Evolutionary conservation across 1,140 invertebrate genomes (phyloP).

Genomic region (Eueides isabella): DNA sequence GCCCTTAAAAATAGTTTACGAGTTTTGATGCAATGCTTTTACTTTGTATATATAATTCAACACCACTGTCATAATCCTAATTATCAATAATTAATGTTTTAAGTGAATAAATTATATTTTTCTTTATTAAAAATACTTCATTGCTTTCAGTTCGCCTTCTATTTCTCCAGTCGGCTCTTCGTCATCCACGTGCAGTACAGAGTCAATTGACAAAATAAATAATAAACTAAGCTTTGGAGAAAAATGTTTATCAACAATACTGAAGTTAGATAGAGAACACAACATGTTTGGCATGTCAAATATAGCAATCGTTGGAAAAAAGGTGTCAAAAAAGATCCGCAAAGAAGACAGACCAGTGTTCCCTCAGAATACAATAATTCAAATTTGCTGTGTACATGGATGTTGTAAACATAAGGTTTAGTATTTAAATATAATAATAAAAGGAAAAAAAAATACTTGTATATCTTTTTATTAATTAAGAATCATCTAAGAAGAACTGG

Average conservation of each 20-base stretch:
- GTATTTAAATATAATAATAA: neutral
- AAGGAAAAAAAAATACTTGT: too few relatives aligned
- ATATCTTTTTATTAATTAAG: too few relatives aligned
- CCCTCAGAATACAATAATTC: slow-evolving; percentile 66
- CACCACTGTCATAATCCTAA: neutral
- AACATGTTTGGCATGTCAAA: slow-evolving; percentile 72
- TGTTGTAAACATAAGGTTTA: slow-evolving; percentile 60
- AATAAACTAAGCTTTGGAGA: slow-evolving; percentile 49
- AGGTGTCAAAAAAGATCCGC: slow-evolving; percentile 47
- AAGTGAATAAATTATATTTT: too few relatives aligned
- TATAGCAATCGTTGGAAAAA: slow-evolving; percentile 59
- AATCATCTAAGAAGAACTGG: too few relatives aligned
- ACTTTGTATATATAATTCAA: neutral
- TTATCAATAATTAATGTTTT: too few relatives aligned
- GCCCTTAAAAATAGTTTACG: neutral
- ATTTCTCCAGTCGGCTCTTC: slow-evolving; percentile 48
- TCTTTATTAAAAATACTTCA: too few relatives aligned
- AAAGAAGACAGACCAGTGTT: slow-evolving; percentile 64
- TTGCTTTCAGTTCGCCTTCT: slow-evolving; percentile 58
- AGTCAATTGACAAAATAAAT: slow-evolving; percentile 46
- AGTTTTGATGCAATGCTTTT: too few relatives aligned
- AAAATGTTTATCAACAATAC: slow-evolving; percentile 67
- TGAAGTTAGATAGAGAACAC: slow-evolving; percentile 65
- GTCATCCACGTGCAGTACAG: slow-evolving; percentile 49
- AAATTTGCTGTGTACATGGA: slow-evolving; percentile 55